Evolutionary conservation across 2,113 vertebrate genomes (phyloP).

Genomic region (Romanogobio albipinnatus): DNA sequence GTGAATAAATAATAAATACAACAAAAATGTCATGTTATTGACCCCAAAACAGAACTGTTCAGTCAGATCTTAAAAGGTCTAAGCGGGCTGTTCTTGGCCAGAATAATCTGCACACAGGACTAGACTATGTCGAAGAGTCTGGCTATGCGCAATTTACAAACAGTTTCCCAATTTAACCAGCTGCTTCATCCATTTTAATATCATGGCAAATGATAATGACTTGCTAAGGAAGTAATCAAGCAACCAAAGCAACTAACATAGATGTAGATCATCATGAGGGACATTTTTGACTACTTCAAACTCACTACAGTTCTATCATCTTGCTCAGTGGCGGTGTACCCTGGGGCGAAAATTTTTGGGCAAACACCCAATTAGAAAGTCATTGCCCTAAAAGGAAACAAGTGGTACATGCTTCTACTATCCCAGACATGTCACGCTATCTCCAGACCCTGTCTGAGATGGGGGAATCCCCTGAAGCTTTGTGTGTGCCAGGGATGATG

Average conservation of each 20-base stretch:
- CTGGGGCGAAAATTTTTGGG: constrained; percentile 67
- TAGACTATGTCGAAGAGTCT: neutral
- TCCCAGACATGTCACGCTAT: constrained; percentile 57
- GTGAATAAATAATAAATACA: too few species aligned
- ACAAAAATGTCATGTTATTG: too few species aligned
- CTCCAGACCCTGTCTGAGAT: constrained; percentile 62
- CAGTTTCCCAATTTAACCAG: neutral
- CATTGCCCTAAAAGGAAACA: constrained; percentile 66
- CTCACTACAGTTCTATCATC: neutral
- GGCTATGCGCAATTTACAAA: neutral
- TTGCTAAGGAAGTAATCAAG: neutral
- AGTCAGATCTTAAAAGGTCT: neutral
- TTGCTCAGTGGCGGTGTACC: constrained; percentile 39
- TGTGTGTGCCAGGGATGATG: neutral
- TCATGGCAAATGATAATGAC: neutral
- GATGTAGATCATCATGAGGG: neutral
- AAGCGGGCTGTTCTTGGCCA: neutral
- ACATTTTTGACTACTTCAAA: neutral
- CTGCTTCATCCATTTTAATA: neutral
- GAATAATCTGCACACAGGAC: neutral
- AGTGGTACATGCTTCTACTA: constrained; percentile 71
- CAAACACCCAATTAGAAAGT: constrained; percentile 74
- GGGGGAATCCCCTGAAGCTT: constrained; percentile 31
- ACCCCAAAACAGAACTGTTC: neutral
- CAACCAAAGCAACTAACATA: neutral